Percentiles rank a stretch among this genome's conserved stretches.
These are phyloP conservation scores for Narcine bancroftii DNA, from an alignment of 2,113 vertebrate genomes.

Conservation along the genomic window DNA sequence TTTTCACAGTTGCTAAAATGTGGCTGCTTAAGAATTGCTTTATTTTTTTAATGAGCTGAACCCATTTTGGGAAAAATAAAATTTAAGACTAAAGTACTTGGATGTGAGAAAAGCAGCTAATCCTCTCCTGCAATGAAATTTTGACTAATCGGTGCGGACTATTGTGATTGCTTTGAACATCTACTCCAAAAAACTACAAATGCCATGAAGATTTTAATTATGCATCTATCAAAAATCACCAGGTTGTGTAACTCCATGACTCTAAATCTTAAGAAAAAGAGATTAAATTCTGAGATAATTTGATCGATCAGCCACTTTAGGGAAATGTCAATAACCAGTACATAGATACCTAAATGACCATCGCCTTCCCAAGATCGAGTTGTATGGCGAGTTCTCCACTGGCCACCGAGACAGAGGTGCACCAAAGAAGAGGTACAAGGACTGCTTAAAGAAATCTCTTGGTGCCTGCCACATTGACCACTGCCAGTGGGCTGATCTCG, in stretches of 20 bases:
- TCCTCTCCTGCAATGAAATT: slow-evolving; percentile 45
- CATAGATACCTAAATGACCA: no score
- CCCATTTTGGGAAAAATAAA: neutral
- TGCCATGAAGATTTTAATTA: slow-evolving; percentile 64
- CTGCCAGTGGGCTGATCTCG: no score
- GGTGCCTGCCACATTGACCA: no score
- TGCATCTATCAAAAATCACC: slow-evolving; percentile 51
- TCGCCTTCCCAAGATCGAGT: no score
- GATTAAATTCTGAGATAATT: neutral
- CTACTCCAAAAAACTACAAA: slow-evolving; percentile 57
- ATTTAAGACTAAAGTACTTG: neutral
- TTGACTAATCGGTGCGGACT: slow-evolving; percentile 57
- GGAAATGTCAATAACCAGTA: neutral
- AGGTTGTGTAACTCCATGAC: slow-evolving; percentile 44
- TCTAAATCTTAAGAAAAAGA: neutral
- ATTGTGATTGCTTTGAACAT: slow-evolving; percentile 62
- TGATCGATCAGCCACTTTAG: neutral
- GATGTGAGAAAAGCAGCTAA: neutral
- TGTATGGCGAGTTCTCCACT: no score
- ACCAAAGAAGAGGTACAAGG: no score
- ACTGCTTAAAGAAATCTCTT: no score
- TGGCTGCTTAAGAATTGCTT: neutral
- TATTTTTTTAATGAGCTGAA: neutral
- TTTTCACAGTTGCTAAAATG: neutral
- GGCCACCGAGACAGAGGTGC: no score